Evolutionary conservation across 2,888 invertebrate genomes (phyloP).

Genomic region (Onthophagus sagittarius): DNA sequence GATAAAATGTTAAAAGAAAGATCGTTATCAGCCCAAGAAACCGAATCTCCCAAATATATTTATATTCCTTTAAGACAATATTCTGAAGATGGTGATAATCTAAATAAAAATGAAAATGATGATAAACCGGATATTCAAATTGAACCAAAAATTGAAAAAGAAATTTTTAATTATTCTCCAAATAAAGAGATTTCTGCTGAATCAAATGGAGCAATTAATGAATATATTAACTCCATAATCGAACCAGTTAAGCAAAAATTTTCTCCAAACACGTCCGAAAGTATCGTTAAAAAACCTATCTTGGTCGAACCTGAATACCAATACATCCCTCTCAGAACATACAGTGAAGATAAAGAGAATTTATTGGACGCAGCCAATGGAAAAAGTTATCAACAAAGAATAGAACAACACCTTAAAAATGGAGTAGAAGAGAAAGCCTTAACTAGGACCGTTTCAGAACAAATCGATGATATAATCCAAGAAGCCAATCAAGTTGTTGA

Average conservation of each 20-base stretch:
- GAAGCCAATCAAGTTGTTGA: background rate
- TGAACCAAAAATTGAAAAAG: background rate
- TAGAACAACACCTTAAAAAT: background rate
- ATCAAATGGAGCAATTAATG: background rate
- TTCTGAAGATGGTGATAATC: conserved; percentile 2
- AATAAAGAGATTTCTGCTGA: background rate
- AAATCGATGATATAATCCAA: background rate
- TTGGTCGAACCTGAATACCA: conserved; percentile 12
- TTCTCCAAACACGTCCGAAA: background rate
- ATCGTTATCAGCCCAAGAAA: conserved; percentile 8
- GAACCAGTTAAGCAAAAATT: conserved; percentile 13
- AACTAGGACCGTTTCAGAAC: background rate
- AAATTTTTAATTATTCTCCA: background rate
- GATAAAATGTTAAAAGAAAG: conserved; percentile 8
- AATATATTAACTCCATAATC: conserved; percentile 18
- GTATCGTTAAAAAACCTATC: background rate
- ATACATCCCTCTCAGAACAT: conserved; percentile 18
- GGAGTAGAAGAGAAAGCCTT: background rate
- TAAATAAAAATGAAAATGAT: background rate
- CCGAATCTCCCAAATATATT: conserved; percentile 25
- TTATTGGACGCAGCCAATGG: background rate
- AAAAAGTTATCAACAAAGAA: background rate
- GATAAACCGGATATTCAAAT: conserved; percentile 4
- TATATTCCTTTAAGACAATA: conserved; percentile 31
- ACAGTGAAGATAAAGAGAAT: background rate